phyloP scores from a whole-genome alignment of 30 jellyfish, hydroid and myxozoan species.

The Turritopsis rubra region DNA sequence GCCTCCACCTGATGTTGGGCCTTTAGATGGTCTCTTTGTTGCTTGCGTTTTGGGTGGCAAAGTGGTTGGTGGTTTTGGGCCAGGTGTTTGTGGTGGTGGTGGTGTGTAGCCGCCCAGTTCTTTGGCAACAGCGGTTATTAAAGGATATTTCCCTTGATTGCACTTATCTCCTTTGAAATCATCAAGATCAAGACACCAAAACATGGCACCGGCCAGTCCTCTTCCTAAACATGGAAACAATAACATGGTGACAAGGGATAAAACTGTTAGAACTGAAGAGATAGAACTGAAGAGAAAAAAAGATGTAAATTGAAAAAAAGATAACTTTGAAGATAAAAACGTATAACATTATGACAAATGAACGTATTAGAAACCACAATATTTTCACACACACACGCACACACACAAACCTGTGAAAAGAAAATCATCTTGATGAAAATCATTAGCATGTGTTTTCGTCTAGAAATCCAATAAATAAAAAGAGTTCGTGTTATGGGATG shows the following conservation, averaged over 20 bases:
- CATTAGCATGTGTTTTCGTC: too few species aligned
- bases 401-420: too few species aligned
- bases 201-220: conserved; percentile 52
- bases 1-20: conserved; percentile 23
- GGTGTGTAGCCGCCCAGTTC: conserved; percentile 57
- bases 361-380: too few species aligned
- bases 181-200: conserved; percentile 52
- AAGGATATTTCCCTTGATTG: conserved; percentile 86
- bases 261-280: too few species aligned
- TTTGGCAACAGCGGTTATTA: conserved; percentile 71
- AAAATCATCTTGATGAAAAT: too few species aligned
- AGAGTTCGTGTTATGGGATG: too few species aligned
- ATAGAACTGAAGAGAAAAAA: too few species aligned
- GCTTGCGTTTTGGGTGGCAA: not conserved
- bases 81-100: conserved; percentile 31
- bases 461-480: too few species aligned
- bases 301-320: too few species aligned
- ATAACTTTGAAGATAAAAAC: too few species aligned
- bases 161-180: conserved; percentile 59
- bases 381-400: too few species aligned
- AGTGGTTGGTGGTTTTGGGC: conserved; percentile 35
- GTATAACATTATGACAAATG: too few species aligned
- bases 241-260: not conserved
- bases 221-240: conserved; percentile 15
- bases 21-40: not conserved